phyloP scores from a whole-genome alignment of 2,888 invertebrate genomes.

The Synanthedon vespiformis region DNA sequence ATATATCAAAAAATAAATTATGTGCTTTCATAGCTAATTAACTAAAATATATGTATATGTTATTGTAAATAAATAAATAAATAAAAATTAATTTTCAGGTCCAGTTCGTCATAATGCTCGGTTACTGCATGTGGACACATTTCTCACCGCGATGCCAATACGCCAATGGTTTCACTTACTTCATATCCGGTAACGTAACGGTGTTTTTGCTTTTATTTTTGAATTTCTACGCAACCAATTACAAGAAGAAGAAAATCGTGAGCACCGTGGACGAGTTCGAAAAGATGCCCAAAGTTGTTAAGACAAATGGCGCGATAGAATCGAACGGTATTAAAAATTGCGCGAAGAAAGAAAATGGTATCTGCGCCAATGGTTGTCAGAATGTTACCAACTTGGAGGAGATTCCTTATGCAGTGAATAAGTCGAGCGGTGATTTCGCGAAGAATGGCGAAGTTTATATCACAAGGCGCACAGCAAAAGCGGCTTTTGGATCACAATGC shows the following conservation, averaged over 20 bases:
- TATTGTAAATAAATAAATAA: no score
- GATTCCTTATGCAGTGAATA: slow-evolving; percentile 37
- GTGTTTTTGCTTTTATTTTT: slow-evolving; percentile 76
- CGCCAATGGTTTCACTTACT: slow-evolving; percentile 69
- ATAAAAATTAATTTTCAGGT: no score
- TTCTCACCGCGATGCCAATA: slow-evolving; percentile 72
- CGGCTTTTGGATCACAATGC: slow-evolving; percentile 34
- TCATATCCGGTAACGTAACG: slow-evolving; percentile 66
- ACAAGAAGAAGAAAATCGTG: slow-evolving; percentile 37
- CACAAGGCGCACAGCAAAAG: slow-evolving; percentile 44
- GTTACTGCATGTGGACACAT: slow-evolving; percentile 70
- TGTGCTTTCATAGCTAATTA: no score
- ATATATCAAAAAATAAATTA: no score
- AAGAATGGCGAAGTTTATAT: slow-evolving; percentile 45
- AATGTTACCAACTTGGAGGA: slow-evolving; percentile 28
- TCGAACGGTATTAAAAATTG: slow-evolving; percentile 16
- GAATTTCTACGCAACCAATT: slow-evolving; percentile 74
- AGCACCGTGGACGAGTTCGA: slow-evolving; percentile 25
- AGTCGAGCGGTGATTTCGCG: slow-evolving; percentile 42
- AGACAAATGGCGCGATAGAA: slow-evolving; percentile 18
- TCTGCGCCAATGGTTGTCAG: slow-evolving; percentile 24
- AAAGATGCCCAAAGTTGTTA: slow-evolving; percentile 25
- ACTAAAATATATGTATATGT: no score
- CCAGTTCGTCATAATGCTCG: slow-evolving; percentile 76
- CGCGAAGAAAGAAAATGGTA: slow-evolving; percentile 23